Base-by-base conservation (phyloP, 2,797 vertebrate genomes). In the Cygnus olor region DNA sequence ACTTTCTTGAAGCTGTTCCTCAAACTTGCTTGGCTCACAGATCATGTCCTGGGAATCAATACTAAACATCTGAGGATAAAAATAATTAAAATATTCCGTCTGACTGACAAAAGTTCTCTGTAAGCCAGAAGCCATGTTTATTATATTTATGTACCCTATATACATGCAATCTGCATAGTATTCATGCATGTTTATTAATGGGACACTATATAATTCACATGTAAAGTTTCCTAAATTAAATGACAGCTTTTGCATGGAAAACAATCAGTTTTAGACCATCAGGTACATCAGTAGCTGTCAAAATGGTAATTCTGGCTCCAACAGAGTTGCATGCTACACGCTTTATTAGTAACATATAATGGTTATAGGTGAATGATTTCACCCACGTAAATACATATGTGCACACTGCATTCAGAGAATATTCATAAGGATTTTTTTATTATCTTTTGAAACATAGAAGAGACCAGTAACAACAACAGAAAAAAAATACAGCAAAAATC, bases 261-360 rank as follows among this genome's bases (percentile, higher is more conserved):
- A 25, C 69, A 24, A 10, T 38, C 0, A 25, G 65, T 89, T 86
- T 82, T 49, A 84, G 38, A 80, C 30, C 36, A 56, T 5, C 30
- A 71, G 34, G 34, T 78, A 11, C 40, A 83, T 64, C 70, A 83
- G 58, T 56, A 89, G 63, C 54, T 80, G 45, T 56, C 44, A 91
- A 72, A 91, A 84, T 11, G 5, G 34, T 78, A 77, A 84, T 45
- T 36, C 57, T 88, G 53, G 22, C n/a, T 85, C 64, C 7, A 88
- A 56, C 28, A 21, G 63, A 60, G 68, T 89, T 73, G 69, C 19
- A 30, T 2, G 6, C 79, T 53, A n/a, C 16, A 85, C 11, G 63
- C 27, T 96, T 93, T 89, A 77, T 95, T 95, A 80, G 70, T 70
- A 84, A 95, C 60, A 63, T 28, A 47, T 32, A 57, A 74, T 9